phyloP scores from a whole-genome alignment of 2,113 vertebrate genomes.

The Amphiprion ocellaris region DNA sequence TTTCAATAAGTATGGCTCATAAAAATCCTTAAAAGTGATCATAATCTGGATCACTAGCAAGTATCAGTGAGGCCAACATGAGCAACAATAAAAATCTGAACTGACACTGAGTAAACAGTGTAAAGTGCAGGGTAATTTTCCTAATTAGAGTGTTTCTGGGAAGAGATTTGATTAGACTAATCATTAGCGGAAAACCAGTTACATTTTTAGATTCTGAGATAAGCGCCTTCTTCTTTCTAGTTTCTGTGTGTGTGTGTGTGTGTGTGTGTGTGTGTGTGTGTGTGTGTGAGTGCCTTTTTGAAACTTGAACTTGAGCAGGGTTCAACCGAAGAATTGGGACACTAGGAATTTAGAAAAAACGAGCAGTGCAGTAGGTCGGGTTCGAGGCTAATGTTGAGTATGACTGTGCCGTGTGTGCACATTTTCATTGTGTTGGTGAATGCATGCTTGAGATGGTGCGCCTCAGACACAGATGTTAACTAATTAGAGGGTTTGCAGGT shows the following conservation, averaged over 20 bases:
- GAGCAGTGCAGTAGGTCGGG: conserved; percentile 38
- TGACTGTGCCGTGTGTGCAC: conserved; percentile 6
- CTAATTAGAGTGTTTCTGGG: conserved; percentile 69
- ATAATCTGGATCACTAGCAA: conserved; percentile 23
- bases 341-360: conserved; percentile 16
- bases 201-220: conserved; percentile 62
- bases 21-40: conserved; percentile 30
- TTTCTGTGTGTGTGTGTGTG: neutral
- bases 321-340: conserved; percentile 41
- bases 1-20: conserved; percentile 13
- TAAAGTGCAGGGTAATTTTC: conserved; percentile 58
- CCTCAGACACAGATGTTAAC: conserved; percentile 83
- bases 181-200: conserved; percentile 66
- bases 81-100: conserved; percentile 41
- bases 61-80: conserved; percentile 4
- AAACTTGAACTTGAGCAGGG: conserved; percentile 34
- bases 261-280: neutral
- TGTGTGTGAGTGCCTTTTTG: conserved; percentile 34
- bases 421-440: conserved; percentile 54
- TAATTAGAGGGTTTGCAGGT: conserved; percentile 87
- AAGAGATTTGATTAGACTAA: conserved; percentile 65
- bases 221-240: conserved; percentile 32
- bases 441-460: conserved; percentile 48
- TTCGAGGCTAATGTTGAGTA: neutral
- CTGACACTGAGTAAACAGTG: conserved; percentile 36